These are phyloP conservation scores for Pseudocheirus occidentalis DNA, from an alignment of 2,797 vertebrate genomes.

Conservation along the genomic window DNA sequence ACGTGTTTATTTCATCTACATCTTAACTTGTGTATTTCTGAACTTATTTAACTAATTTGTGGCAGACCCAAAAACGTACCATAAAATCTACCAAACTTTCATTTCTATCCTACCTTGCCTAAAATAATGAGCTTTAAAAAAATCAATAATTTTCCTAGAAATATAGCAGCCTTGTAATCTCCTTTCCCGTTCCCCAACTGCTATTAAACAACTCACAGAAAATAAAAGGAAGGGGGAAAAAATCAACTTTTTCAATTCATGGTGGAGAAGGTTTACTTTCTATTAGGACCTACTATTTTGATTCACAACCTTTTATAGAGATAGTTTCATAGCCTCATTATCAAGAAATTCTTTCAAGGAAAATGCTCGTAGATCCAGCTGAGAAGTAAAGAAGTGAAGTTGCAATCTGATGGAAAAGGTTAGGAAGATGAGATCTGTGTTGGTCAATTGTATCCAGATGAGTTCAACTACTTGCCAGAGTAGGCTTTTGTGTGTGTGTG, in stretches of 20 bases:
- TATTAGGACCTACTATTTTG: not conserved
- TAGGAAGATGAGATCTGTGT: constrained; percentile 32
- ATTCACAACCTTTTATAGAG: not conserved
- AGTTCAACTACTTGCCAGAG: constrained; percentile 53
- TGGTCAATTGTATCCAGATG: constrained; percentile 71
- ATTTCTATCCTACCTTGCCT: not conserved
- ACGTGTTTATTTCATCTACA: not conserved
- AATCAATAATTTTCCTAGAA: not conserved
- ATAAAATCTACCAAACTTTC: constrained; percentile 10
- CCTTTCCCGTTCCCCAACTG: not conserved
- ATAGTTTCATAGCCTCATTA: not conserved
- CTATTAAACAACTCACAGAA: constrained; percentile 12
- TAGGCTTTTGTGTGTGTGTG: not conserved
- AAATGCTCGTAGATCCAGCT: constrained; percentile 28
- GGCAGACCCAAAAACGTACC: not conserved
- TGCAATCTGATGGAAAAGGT: constrained; percentile 34
- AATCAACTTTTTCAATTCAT: not conserved
- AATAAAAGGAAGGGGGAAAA: not conserved
- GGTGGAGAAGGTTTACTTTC: not conserved
- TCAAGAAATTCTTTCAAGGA: constrained; percentile 53
- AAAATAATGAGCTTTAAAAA: not conserved
- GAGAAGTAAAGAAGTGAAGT: constrained; percentile 24
- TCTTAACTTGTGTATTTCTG: not conserved
- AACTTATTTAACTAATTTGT: constrained; percentile 18
- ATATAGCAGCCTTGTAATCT: not conserved